Base-by-base conservation (phyloP, 1,140 invertebrate genomes). In the Sinella curviseta region DNA sequence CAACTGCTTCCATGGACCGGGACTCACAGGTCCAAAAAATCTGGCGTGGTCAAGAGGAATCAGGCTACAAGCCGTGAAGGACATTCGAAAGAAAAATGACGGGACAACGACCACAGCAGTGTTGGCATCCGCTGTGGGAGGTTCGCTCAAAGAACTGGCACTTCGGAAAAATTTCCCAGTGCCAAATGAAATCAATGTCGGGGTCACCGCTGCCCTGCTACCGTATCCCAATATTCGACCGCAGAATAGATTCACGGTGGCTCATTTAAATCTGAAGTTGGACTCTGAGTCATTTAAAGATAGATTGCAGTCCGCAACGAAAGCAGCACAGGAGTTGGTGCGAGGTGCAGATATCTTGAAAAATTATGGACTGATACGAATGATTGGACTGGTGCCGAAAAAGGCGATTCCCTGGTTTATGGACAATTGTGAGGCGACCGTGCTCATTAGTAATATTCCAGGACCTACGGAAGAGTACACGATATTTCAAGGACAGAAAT, bases 1-100 rank as follows among this genome's bases (percentile, higher is more conserved):
- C 16, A 78, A 81, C 75, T 35, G 73, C n/a, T 82, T 83, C 57
- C 83, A 84, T 34, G 80, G 79, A 17, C 81, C 77, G 31, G 35
- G 26, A 28, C 26, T 83, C 2, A 81, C 80, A 0, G 83, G 83
- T 20, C 82, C 77, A 4, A 84, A 84, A 75, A 70, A 26, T n/a
- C 33, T 82, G 20, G 39, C 14, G 12, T 84, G 83, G 83, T 82
- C 81, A 0, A 77, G 76, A 79, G 65, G 79, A 65, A 78, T 82
- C 20, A 70, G 31, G 30, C 16, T 84, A 67, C 36, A 81, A 2
- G 34, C 34, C 31, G 24, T 75, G 26, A 70, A 70, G 31, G 14
- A 1, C 12, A 70, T 70, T 33, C 8, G 65, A n/a, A 70, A 33
- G 31, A 70, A 33, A 33, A 31, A 33, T 33, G 65, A 33, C 4